phyloP scores from a whole-genome alignment of 2,888 invertebrate species.

The Drosophila phalerata region DNA sequence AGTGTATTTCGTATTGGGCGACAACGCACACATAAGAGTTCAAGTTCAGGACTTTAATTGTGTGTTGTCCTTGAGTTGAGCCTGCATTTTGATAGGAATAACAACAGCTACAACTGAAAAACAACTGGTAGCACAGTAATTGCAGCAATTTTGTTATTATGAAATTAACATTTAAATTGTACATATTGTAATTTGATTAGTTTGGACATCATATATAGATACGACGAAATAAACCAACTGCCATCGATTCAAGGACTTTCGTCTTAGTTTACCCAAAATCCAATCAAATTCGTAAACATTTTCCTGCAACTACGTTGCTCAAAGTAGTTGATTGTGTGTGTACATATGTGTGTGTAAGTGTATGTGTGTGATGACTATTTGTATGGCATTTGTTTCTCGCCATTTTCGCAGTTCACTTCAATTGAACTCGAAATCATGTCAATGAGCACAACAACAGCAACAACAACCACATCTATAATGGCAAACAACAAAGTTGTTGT shows the following conservation, averaged over 20 bases:
- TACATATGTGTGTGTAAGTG: neutral
- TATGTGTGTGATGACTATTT: constrained; percentile 40
- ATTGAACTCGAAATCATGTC: constrained; percentile 75
- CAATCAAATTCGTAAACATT: neutral
- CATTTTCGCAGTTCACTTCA: constrained; percentile 73
- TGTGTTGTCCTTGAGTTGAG: constrained; percentile 13
- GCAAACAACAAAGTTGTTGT: constrained; percentile 50
- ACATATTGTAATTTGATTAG: constrained; percentile 20
- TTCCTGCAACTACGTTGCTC: constrained; percentile 6
- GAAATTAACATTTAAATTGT: constrained; percentile 25
- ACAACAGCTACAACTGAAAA: neutral
- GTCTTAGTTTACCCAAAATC: neutral
- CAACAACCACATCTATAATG: constrained; percentile 28
- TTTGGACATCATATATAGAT: constrained; percentile 1
- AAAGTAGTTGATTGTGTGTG: constrained; percentile 1
- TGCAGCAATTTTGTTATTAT: constrained; percentile 24
- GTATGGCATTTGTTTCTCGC: constrained; percentile 54
- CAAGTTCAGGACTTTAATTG: constrained; percentile 23
- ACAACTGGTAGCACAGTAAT: constrained; percentile 2
- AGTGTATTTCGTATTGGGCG: neutral
- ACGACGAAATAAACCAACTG: neutral
- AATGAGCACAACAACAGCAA: constrained; percentile 50
- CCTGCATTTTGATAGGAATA: neutral
- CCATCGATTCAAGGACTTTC: constrained; percentile 11
- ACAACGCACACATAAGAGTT: neutral